Percentiles rank a stretch among this genome's conserved stretches.
phyloP scores from a whole-genome alignment of 2,888 invertebrate genomes.

The Emesis furor region DNA sequence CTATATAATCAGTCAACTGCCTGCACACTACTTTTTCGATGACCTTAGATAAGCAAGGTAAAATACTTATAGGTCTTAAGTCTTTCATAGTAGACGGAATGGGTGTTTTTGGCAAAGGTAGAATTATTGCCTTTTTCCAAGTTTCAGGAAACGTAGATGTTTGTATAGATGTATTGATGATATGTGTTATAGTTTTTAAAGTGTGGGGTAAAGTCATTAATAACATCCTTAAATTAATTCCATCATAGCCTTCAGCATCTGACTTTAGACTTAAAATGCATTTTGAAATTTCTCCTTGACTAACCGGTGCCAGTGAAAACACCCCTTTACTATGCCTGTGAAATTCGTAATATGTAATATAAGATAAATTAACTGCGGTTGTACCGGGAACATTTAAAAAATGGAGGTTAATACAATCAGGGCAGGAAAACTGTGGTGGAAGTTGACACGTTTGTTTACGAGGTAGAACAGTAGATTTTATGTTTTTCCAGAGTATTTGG shows the following conservation, averaged over 20 bases:
- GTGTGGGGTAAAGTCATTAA: conserved; percentile 31
- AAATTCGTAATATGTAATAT: conserved; percentile 5
- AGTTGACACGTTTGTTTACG: not conserved
- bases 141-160: conserved; percentile 21
- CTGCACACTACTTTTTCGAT: conserved; percentile 36
- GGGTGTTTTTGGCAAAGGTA: conserved; percentile 40
- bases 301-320: not conserved
- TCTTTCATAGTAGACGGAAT: conserved; percentile 30
- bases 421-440: not conserved
- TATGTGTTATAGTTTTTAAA: conserved; percentile 24
- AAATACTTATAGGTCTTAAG: conserved; percentile 38
- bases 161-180: conserved; percentile 39
- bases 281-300: not conserved
- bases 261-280: conserved; percentile 32
- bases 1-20: conserved; percentile 39
- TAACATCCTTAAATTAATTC: conserved; percentile 43
- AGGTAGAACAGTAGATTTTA: conserved; percentile 37
- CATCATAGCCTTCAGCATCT: conserved; percentile 47
- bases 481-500: conserved; percentile 44
- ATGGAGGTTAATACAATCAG: conserved; percentile 34
- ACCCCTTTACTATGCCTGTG: not conserved
- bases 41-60: conserved; percentile 51
- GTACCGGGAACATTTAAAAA: conserved; percentile 22
- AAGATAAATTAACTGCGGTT: not conserved
- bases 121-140: conserved; percentile 43